Evolutionary conservation across 2,797 vertebrate genomes (phyloP).

Genomic region (Acanthopagrus latus): DNA sequence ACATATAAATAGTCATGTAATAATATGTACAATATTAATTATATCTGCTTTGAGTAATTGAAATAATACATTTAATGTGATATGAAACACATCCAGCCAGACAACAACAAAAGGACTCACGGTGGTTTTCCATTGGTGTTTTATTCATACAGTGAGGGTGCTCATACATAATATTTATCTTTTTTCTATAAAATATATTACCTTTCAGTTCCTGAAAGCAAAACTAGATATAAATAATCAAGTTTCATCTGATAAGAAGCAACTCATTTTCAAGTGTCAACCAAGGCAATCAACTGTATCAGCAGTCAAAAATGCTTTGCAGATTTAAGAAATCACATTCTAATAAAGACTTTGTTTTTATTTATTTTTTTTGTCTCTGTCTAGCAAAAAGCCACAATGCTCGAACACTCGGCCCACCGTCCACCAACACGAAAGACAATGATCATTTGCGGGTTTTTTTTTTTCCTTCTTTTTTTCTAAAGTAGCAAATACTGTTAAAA

Average conservation of each 20-base stretch:
- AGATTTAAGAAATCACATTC: slow-evolving; percentile 79
- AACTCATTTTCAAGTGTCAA: slow-evolving; percentile 83
- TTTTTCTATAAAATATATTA: slow-evolving; percentile 87
- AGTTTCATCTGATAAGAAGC: slow-evolving; percentile 81
- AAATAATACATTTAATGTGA: not conserved
- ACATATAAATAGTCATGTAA: too few species aligned
- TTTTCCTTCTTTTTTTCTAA: slow-evolving; percentile 26
- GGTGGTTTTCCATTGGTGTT: slow-evolving; percentile 67
- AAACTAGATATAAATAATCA: slow-evolving; percentile 86
- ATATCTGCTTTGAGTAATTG: too few species aligned
- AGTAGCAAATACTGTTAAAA: slow-evolving; percentile 75
- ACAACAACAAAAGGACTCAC: slow-evolving; percentile 10
- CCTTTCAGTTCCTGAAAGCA: slow-evolving; percentile 84
- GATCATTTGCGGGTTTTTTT: slow-evolving; percentile 46
- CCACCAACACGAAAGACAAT: slow-evolving; percentile 61
- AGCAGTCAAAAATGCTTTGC: slow-evolving; percentile 74
- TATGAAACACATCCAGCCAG: not conserved
- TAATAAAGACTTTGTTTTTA: slow-evolving; percentile 64
- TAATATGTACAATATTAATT: too few species aligned
- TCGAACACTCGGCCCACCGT: slow-evolving; percentile 46
- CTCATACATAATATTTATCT: slow-evolving; percentile 80
- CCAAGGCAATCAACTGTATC: slow-evolving; percentile 79
- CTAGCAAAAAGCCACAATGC: slow-evolving; percentile 64
- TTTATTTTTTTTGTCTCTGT: slow-evolving; percentile 31
- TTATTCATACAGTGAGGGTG: slow-evolving; percentile 84